These are phyloP conservation scores for Choloepus didactylus DNA, from an alignment of 2,797 vertebrate species.

Conservation along the genomic window DNA sequence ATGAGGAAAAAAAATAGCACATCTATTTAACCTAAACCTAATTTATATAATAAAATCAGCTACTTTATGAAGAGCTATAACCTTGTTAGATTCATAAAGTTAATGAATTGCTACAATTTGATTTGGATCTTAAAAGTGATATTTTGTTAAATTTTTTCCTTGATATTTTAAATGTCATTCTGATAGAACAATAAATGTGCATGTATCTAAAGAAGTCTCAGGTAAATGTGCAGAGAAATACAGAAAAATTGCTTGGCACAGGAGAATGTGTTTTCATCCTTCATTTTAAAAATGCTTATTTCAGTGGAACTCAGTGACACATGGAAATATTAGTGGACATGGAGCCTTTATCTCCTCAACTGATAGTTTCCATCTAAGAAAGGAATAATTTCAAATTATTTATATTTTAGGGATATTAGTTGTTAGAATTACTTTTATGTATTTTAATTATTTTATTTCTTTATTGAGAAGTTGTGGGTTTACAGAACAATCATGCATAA, in stretches of 20 bases:
- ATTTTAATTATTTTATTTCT: neutral
- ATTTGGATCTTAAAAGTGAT: slow-evolving; percentile 73
- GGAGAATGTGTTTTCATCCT: slow-evolving; percentile 66
- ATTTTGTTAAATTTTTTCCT: slow-evolving; percentile 71
- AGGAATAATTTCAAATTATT: slow-evolving; percentile 70
- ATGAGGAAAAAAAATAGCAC: slow-evolving; percentile 20
- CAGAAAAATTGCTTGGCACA: slow-evolving; percentile 75
- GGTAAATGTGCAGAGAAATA: slow-evolving; percentile 78
- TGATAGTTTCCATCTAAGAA: slow-evolving; percentile 51
- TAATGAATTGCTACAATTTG: slow-evolving; percentile 72
- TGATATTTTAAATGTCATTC: slow-evolving; percentile 79
- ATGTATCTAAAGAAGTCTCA: slow-evolving; percentile 74
- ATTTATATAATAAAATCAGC: slow-evolving; percentile 61
- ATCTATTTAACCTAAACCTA: slow-evolving; percentile 72
- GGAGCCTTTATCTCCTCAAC: slow-evolving; percentile 54
- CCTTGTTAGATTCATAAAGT: slow-evolving; percentile 61
- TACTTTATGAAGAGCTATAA: slow-evolving; percentile 70
- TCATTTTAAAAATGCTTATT: slow-evolving; percentile 79
- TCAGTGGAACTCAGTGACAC: slow-evolving; percentile 69
- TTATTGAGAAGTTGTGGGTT: too few species aligned
- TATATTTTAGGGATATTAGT: slow-evolving; percentile 53
- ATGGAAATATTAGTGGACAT: slow-evolving; percentile 69
- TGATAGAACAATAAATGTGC: slow-evolving; percentile 80
- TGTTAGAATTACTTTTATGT: slow-evolving; percentile 36
- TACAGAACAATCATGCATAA: too few species aligned